Evolutionary conservation across 2,797 vertebrate species (phyloP).

Genomic region (Chrysolophus pictus): DNA sequence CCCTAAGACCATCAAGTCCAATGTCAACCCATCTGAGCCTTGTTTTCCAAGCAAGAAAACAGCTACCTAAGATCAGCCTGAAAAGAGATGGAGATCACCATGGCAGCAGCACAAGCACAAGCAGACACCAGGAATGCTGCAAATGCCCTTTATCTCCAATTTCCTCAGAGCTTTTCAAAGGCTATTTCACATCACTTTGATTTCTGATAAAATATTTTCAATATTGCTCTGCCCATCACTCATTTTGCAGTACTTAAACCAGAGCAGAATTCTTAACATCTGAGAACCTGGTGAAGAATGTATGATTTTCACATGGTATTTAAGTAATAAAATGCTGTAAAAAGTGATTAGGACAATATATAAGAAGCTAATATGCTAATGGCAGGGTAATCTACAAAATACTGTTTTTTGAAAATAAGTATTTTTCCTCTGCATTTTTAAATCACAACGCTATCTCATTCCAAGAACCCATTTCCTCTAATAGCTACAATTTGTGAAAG

Average conservation of each 20-base stretch:
- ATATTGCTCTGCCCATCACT: not conserved
- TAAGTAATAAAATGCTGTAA: not conserved
- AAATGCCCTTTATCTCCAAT: fast-evolving
- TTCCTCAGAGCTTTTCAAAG: not conserved
- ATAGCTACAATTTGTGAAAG: not conserved
- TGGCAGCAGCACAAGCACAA: not conserved
- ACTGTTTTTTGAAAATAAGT: not conserved
- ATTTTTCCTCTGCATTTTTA: not conserved
- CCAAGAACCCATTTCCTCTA: not conserved
- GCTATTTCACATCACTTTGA: not conserved
- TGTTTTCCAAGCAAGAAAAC: not conserved
- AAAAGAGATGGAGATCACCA: not conserved
- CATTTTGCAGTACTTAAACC: not conserved
- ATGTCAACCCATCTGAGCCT: not conserved
- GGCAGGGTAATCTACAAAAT: not conserved
- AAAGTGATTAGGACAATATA: not conserved
- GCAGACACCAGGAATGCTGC: not conserved
- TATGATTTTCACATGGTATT: not conserved
- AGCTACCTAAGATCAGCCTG: not conserved
- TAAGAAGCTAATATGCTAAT: not conserved
- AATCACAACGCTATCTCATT: not conserved
- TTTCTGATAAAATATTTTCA: not conserved
- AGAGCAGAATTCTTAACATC: not conserved
- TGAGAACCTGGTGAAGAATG: not conserved
- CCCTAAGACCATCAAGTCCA: too few species aligned